Percentiles rank a stretch among this genome's conserved stretches.
Evolutionary conservation across 2,888 invertebrate genomes (phyloP).

Genomic region (Thecophora atra): DNA sequence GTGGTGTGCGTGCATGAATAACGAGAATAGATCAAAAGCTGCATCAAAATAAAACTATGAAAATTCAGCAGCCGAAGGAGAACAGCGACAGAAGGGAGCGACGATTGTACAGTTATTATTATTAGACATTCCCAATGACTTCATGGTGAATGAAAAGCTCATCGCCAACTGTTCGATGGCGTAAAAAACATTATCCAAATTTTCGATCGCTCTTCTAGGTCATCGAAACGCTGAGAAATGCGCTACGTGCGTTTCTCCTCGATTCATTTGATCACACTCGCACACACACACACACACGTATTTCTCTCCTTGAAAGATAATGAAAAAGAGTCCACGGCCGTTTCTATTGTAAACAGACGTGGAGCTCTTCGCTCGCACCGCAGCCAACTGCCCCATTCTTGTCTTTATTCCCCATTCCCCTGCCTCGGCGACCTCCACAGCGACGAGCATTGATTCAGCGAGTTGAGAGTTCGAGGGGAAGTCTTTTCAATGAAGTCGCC

Average conservation of each 20-base stretch:
- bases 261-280: conserved; percentile 14
- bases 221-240: conserved; percentile 49
- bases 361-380: not conserved
- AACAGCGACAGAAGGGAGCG: not conserved
- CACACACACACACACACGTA: conserved; percentile 38
- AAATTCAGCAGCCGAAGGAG: not conserved
- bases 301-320: conserved; percentile 65
- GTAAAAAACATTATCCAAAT: not conserved
- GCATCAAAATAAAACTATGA: not conserved
- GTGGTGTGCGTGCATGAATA: not conserved
- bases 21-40: conserved; percentile 24
- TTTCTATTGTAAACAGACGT: conserved; percentile 60
- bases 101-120: not conserved
- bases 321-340: conserved; percentile 64
- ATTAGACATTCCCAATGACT: not conserved
- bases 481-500: too few species aligned
- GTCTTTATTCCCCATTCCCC: too few species aligned
- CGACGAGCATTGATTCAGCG: too few species aligned
- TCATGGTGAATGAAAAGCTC: not conserved
- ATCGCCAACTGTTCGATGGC: not conserved
- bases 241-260: not conserved
- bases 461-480: too few species aligned
- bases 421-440: too few species aligned
- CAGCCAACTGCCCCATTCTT: not conserved
- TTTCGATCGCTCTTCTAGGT: conserved; percentile 29